These are phyloP conservation scores for Caradrina clavipalpis DNA, from an alignment of 2,888 invertebrate species.

Conservation along the genomic window DNA sequence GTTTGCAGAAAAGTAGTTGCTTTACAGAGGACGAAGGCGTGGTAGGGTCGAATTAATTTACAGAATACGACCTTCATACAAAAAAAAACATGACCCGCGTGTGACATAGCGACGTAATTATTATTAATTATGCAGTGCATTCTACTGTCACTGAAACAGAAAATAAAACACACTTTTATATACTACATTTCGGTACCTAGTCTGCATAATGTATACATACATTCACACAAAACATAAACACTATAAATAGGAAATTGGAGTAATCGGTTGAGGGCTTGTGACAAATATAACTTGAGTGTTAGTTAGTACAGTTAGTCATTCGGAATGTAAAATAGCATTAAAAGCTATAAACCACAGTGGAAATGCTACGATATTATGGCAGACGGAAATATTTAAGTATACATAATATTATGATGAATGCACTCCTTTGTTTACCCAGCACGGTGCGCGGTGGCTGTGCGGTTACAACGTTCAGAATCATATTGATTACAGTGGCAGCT, in stretches of 20 bases:
- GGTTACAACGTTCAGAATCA: constrained; percentile 53
- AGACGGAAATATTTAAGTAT: constrained; percentile 82
- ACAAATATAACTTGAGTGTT: constrained; percentile 77
- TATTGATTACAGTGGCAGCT: constrained; percentile 41
- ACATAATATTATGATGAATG: constrained; percentile 72
- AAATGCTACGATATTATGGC: constrained; percentile 70
- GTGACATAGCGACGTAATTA: constrained; percentile 7
- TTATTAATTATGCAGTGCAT: constrained; percentile 36
- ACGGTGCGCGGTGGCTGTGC: constrained; percentile 40
- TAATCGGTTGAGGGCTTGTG: constrained; percentile 61
- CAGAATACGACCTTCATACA: constrained; percentile 13
- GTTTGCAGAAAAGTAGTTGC: not conserved
- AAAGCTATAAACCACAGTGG: constrained; percentile 72
- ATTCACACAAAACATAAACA: constrained; percentile 38
- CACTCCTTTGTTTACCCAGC: constrained; percentile 74
- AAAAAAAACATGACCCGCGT: constrained; percentile 19
- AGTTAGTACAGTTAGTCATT: constrained; percentile 65
- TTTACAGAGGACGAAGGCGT: not conserved
- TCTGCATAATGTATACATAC: constrained; percentile 27
- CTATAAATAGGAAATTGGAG: constrained; percentile 56
- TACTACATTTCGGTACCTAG: constrained; percentile 1
- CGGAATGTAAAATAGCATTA: constrained; percentile 78
- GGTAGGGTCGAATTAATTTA: not conserved
- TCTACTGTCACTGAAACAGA: constrained; percentile 9
- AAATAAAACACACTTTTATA: constrained; percentile 14